A percentile compares a stretch with the other conserved stretches of the same genome.
These are phyloP conservation scores for Hephaestus fuliginosus DNA, from an alignment of 2,797 vertebrate genomes.

Conservation along the genomic window DNA sequence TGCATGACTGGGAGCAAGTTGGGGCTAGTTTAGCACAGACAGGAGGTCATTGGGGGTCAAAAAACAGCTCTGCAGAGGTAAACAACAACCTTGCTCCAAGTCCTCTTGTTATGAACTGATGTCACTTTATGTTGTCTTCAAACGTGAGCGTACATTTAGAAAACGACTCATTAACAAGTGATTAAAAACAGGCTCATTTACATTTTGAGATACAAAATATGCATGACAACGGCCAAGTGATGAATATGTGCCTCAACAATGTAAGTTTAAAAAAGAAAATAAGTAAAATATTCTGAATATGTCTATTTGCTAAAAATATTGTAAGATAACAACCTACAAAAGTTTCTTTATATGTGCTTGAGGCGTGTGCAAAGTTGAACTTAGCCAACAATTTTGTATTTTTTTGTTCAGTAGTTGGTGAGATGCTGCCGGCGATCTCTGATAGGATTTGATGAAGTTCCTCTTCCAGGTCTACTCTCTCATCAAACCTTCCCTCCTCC, in stretches of 20 bases:
- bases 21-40: constrained; percentile 54
- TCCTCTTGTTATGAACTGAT: constrained; percentile 31
- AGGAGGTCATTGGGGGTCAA: constrained; percentile 52
- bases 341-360: constrained; percentile 9
- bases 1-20: constrained; percentile 54
- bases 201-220: neutral
- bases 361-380: constrained; percentile 31
- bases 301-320: constrained; percentile 27
- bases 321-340: constrained; percentile 31
- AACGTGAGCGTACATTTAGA: neutral
- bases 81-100: constrained; percentile 62
- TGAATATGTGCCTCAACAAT: neutral
- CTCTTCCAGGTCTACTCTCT: constrained; percentile 20
- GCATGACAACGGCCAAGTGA: neutral
- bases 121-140: constrained; percentile 42
- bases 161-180: constrained; percentile 28
- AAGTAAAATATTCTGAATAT: neutral
- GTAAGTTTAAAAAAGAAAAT: constrained; percentile 14
- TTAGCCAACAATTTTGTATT: constrained; percentile 37
- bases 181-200: constrained; percentile 19
- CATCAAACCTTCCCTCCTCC: constrained; percentile 34
- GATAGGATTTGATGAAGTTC: constrained; percentile 48
- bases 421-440: constrained; percentile 45
- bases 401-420: constrained; percentile 32
- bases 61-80: constrained; percentile 60